phyloP scores from a whole-genome alignment of 1,140 invertebrate genomes.

The Paracyclopina nana region DNA sequence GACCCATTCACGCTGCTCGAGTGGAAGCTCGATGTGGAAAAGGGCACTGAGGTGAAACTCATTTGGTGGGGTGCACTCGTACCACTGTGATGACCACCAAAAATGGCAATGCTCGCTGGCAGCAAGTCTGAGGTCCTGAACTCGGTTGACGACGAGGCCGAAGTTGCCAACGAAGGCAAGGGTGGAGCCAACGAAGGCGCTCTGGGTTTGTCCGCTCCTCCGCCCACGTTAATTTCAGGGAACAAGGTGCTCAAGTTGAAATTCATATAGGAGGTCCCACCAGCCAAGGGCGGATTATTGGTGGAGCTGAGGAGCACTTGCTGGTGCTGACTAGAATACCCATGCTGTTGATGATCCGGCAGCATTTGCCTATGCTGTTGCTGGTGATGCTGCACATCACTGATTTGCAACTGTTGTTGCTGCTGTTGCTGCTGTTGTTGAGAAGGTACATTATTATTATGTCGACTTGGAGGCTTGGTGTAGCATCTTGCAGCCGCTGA shows the following conservation, averaged over 20 bases:
- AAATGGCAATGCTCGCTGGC: constrained; percentile 6
- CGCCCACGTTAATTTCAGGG: constrained; percentile 14
- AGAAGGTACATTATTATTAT: too few relatives aligned
- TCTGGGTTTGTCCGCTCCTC: neutral
- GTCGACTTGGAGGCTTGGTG: too few relatives aligned
- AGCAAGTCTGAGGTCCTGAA: neutral
- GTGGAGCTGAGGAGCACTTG: too few relatives aligned
- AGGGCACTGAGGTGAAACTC: too few relatives aligned
- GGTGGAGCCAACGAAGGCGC: neutral
- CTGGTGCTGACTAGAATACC: neutral
- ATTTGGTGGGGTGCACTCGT: too few relatives aligned
- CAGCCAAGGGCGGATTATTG: neutral
- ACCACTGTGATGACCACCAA: neutral
- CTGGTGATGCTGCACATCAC: neutral
- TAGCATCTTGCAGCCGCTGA: too few relatives aligned
- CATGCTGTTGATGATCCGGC: neutral
- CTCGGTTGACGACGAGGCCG: neutral
- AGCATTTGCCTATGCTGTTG: neutral
- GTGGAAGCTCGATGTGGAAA: too few relatives aligned
- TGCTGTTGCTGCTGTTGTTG: neutral
- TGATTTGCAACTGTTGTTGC: neutral
- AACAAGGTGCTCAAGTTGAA: constrained; percentile 17
- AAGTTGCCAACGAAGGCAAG: neutral
- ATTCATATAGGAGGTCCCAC: constrained; percentile 3
- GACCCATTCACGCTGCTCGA: too few relatives aligned